phyloP scores from a whole-genome alignment of 2,113 vertebrate species.

The Shinisaurus crocodilurus region DNA sequence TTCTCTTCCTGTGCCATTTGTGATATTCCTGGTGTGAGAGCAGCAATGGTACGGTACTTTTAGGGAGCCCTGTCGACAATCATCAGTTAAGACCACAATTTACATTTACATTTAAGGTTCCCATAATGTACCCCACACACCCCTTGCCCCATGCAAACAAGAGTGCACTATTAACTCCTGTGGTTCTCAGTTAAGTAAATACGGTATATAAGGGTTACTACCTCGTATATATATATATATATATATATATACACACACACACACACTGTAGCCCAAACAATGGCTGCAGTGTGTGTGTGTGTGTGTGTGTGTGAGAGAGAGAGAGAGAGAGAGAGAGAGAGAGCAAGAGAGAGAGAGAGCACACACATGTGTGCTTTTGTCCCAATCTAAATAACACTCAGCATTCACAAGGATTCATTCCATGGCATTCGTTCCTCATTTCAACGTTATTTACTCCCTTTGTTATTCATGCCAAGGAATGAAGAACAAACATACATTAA shows the following conservation, averaged over 20 bases:
- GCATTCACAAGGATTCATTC: not conserved
- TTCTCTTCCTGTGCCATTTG: not conserved
- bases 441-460: constrained; percentile 17
- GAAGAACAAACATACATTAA: constrained; percentile 30
- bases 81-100: not conserved
- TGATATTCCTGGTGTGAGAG: not conserved
- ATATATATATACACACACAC: too few relatives aligned
- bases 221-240: rapidly evolving
- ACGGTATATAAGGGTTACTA: not conserved
- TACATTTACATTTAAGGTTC: not conserved
- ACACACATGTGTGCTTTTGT: not conserved
- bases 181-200: not conserved
- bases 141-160: not conserved
- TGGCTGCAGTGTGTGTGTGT: not conserved
- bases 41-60: not conserved
- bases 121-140: not conserved
- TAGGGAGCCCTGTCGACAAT: not conserved
- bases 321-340: too few relatives aligned
- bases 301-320: not conserved
- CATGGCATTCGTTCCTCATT: not conserved
- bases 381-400: not conserved
- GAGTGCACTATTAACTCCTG: not conserved
- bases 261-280: not conserved
- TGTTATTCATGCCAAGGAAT: not conserved
- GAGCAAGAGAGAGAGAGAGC: too few relatives aligned